Percentiles rank a stretch among this genome's conserved stretches.
Evolutionary conservation across 2,797 vertebrate species (phyloP).

Genomic region (Threskiornis aethiopicus): DNA sequence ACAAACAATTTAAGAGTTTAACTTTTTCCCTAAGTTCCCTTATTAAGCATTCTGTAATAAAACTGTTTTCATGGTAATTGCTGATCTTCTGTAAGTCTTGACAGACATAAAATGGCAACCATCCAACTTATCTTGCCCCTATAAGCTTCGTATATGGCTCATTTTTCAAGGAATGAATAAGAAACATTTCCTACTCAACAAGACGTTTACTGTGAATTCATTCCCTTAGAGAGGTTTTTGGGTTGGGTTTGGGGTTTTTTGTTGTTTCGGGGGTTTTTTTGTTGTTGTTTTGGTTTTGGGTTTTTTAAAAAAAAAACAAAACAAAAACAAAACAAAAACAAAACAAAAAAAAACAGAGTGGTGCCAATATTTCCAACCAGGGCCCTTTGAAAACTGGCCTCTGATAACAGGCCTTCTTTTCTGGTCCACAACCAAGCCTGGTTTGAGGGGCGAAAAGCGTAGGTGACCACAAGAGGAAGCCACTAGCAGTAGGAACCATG

Average conservation of each 20-base stretch:
- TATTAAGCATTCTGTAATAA: background rate
- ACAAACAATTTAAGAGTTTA: background rate
- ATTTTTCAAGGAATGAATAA: background rate
- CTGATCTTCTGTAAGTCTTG: background rate
- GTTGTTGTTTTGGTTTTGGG: no score
- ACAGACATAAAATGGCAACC: background rate
- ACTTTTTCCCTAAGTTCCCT: background rate
- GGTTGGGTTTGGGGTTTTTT: background rate
- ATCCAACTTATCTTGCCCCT: background rate
- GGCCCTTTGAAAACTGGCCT: background rate
- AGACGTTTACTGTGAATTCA: background rate
- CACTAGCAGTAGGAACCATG: background rate
- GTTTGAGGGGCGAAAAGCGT: background rate
- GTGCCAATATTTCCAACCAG: background rate
- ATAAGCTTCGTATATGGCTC: background rate
- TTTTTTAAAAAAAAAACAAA: no score
- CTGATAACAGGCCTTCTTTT: background rate
- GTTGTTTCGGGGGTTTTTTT: no score
- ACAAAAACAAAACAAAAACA: no score
- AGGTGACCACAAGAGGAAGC: background rate
- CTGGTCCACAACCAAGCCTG: background rate
- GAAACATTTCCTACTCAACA: background rate
- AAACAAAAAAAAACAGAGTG: background rate
- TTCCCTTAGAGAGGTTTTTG: background rate
- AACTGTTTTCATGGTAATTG: background rate